These are phyloP conservation scores for Ameiurus melas DNA, from an alignment of 2,113 vertebrate genomes.

Conservation along the genomic window DNA sequence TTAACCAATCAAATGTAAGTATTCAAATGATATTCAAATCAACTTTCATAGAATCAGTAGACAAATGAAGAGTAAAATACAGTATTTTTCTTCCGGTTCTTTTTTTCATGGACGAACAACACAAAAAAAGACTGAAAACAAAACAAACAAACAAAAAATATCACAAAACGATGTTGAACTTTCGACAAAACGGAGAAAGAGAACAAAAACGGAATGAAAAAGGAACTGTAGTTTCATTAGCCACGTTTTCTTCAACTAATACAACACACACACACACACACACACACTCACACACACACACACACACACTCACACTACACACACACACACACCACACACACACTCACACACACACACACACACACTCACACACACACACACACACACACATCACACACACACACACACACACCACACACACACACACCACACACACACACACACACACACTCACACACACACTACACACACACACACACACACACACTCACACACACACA, in stretches of 20 bases:
- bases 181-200: background rate
- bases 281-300: too few species aligned
- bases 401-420: slow-evolving; percentile 16
- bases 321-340: slow-evolving; percentile 15
- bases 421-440: slow-evolving; percentile 16
- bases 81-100: background rate
- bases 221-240: slow-evolving; percentile 14
- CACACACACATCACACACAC: slow-evolving; percentile 30
- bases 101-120: background rate
- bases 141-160: background rate
- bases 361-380: slow-evolving; percentile 21
- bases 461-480: slow-evolving; percentile 17
- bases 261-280: slow-evolving; percentile 16
- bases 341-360: slow-evolving; percentile 31
- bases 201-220: background rate
- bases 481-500: slow-evolving; percentile 30
- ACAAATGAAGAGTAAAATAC: background rate
- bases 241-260: background rate
- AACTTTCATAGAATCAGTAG: slow-evolving; percentile 37
- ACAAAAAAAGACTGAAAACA: slow-evolving; percentile 11
- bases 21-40: slow-evolving; percentile 16
- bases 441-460: slow-evolving; percentile 32
- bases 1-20: slow-evolving; percentile 53
- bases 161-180: background rate
- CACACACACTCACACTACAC: too few species aligned